Percentiles rank a stretch among this genome's conserved stretches.
Evolutionary conservation across 2,113 vertebrate genomes (phyloP).

Genomic region (Callocephalon fimbriatum): DNA sequence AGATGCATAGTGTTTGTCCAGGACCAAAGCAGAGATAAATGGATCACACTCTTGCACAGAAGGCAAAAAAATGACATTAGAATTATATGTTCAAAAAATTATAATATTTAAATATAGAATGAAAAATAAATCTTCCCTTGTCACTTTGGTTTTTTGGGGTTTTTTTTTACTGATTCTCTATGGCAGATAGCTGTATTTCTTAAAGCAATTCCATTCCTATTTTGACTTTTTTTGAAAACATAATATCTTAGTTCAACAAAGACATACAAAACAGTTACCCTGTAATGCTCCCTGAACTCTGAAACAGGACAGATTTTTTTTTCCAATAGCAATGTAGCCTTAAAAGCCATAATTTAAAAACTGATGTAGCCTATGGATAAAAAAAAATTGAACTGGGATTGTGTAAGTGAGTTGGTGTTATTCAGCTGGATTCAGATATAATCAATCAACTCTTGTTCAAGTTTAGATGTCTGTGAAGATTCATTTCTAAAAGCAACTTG

Average conservation of each 20-base stretch:
- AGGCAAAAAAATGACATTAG: slow-evolving; percentile 4
- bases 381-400: background rate
- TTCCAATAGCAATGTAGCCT: background rate
- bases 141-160: background rate
- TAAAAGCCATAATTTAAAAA: background rate
- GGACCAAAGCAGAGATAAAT: background rate
- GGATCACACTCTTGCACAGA: background rate
- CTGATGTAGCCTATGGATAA: background rate
- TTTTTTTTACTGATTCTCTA: background rate
- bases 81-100: background rate
- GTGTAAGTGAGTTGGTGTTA: background rate
- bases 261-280: background rate
- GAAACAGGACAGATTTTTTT: background rate
- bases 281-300: background rate
- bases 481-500: background rate
- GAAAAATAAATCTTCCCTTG: slow-evolving; percentile 14
- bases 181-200: background rate
- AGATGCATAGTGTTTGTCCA: slow-evolving; percentile 12
- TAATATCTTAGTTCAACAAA: background rate
- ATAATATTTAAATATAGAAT: slow-evolving; percentile 25
- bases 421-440: background rate
- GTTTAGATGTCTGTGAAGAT: background rate
- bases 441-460: slow-evolving; percentile 3
- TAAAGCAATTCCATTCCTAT: background rate
- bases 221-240: background rate